Conservation (phyloP, 2,888 invertebrate genomes). For the Penaeus monodon region DNA sequence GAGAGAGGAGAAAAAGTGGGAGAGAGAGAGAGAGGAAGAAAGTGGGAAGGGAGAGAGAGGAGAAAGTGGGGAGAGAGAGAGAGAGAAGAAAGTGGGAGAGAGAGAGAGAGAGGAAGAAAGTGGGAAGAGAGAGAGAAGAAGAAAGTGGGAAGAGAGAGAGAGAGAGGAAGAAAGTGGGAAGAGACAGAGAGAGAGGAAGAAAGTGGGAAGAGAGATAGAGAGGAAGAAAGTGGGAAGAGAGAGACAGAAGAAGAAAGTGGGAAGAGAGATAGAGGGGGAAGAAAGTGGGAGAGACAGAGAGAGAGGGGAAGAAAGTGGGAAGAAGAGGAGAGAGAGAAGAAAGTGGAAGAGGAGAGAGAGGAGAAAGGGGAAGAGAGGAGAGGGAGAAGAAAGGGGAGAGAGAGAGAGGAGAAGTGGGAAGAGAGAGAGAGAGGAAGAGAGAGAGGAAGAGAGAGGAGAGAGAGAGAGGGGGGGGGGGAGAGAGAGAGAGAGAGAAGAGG, state of each 20-base stretch:
- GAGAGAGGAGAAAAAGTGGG: too few relatives aligned
- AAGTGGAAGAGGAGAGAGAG: neutral
- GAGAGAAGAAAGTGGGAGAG: too few relatives aligned
- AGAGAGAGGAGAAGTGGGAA: neutral
- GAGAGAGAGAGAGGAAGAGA: slow-evolving; percentile 8
- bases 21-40: neutral
- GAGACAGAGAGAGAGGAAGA: too few relatives aligned
- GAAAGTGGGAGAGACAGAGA: too few relatives aligned
- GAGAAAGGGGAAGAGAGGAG: neutral
- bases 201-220: too few relatives aligned
- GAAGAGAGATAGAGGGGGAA: neutral
- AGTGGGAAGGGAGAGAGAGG: too few relatives aligned
- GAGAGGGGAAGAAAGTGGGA: neutral
- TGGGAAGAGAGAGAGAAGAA: neutral
- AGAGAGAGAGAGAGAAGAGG: neutral
- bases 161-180: too few relatives aligned
- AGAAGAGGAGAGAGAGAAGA: neutral
- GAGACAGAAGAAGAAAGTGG: neutral
- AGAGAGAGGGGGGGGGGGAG: neutral
- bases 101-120: too few relatives aligned
- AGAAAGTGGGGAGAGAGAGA: too few relatives aligned
- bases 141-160: too few relatives aligned
- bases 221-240: too few relatives aligned
- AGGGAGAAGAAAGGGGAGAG: neutral
- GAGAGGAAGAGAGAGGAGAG: slow-evolving; percentile 2